These are phyloP conservation scores for Trachelus stipa DNA, from an alignment of 2,888 invertebrate genomes.

Conservation along the genomic window DNA sequence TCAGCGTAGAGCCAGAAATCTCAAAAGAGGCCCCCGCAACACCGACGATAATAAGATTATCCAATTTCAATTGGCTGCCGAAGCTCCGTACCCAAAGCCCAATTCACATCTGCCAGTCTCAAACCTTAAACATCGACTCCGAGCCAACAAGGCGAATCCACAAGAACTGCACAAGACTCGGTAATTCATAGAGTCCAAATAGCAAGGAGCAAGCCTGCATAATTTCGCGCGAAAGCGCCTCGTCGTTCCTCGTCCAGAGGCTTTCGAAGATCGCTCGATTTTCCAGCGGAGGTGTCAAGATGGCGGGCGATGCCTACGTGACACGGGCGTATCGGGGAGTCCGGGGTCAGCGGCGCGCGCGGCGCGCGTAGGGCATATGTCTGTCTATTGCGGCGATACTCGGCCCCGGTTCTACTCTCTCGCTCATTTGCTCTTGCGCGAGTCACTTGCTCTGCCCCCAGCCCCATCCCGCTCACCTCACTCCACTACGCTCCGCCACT, in stretches of 20 bases:
- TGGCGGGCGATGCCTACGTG: conserved; percentile 27
- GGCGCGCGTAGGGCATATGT: conserved; percentile 22
- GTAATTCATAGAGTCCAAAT: neutral
- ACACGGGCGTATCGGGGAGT: conserved; percentile 16
- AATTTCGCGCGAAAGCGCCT: neutral
- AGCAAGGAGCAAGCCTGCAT: neutral
- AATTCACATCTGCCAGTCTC: neutral
- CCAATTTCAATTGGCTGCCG: neutral
- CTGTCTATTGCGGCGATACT: neutral
- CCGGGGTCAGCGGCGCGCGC: conserved; percentile 22
- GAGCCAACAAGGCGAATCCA: neutral
- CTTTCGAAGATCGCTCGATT: conserved; percentile 23
- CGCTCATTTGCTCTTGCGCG: neutral
- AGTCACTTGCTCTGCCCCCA: neutral
- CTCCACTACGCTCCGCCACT: neutral
- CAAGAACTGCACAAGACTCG: neutral
- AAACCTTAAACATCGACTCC: neutral
- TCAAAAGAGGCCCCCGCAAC: neutral
- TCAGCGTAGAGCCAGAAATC: neutral
- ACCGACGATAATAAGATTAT: neutral
- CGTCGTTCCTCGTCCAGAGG: conserved; percentile 6
- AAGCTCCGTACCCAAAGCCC: neutral
- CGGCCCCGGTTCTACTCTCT: neutral
- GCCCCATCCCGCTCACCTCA: neutral
- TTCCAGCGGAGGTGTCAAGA: conserved; percentile 26